A percentile compares a stretch with the other conserved stretches of the same genome.
phyloP scores from a whole-genome alignment of 2,888 invertebrate genomes.

The Ormyrus labotus region DNA sequence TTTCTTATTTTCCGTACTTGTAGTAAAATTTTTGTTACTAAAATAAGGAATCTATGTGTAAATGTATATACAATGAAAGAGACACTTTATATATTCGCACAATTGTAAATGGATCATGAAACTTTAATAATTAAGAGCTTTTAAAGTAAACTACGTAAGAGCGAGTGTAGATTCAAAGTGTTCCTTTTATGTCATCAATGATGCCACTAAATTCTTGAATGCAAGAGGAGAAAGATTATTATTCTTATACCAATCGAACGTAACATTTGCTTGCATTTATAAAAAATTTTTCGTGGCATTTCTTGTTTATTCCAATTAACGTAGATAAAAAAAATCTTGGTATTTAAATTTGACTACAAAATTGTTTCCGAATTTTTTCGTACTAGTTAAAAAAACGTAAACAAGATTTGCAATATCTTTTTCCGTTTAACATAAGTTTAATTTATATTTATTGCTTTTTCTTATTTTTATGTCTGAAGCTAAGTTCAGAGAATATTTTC shows the following conservation, averaged over 20 bases:
- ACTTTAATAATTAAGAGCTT: slow-evolving; percentile 44
- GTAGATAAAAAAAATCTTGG: slow-evolving; percentile 43
- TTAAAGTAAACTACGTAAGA: slow-evolving; percentile 46
- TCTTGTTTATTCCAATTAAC: slow-evolving; percentile 43
- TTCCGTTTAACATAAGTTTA: slow-evolving; percentile 58
- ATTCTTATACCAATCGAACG: slow-evolving; percentile 10
- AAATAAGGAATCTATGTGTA: slow-evolving; percentile 44
- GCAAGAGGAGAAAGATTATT: slow-evolving; percentile 26
- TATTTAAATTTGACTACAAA: slow-evolving; percentile 60
- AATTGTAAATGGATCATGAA: slow-evolving; percentile 53
- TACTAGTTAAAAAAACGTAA: slow-evolving; percentile 22
- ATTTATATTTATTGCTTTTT: slow-evolving; percentile 63
- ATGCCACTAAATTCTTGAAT: slow-evolving; percentile 31
- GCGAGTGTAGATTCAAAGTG: slow-evolving; percentile 41
- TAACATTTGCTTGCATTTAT: slow-evolving; percentile 60
- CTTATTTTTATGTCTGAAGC: slow-evolving; percentile 55
- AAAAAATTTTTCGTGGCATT: slow-evolving; percentile 58
- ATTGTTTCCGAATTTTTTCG: slow-evolving; percentile 30
- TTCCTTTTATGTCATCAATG: slow-evolving; percentile 35
- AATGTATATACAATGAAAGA: slow-evolving; percentile 45
- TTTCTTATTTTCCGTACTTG: neutral
- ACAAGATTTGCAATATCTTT: slow-evolving; percentile 50
- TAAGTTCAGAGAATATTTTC: slow-evolving; percentile 44
- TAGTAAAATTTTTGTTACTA: slow-evolving; percentile 42
- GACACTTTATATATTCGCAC: slow-evolving; percentile 54